phyloP scores from a whole-genome alignment of 2,797 vertebrate species.

The Poeciliopsis turneri region DNA sequence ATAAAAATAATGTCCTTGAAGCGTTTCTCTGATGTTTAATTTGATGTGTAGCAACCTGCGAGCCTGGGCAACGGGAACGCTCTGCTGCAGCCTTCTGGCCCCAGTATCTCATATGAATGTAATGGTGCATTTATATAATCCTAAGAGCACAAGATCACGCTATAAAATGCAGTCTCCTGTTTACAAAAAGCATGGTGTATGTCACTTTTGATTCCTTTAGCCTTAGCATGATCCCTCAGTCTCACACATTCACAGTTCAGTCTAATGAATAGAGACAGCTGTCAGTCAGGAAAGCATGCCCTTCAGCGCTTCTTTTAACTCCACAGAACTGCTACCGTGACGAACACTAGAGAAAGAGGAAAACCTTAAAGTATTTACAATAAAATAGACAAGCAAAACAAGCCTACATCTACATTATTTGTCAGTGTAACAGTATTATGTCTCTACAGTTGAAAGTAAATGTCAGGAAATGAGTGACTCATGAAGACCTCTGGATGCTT shows the following conservation, averaged over 20 bases:
- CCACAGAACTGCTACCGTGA: neutral
- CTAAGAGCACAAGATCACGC: slow-evolving; percentile 19
- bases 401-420: neutral
- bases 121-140: slow-evolving; percentile 29
- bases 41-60: slow-evolving; percentile 32
- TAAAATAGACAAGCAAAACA: neutral
- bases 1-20: slow-evolving; percentile 9
- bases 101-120: slow-evolving; percentile 31
- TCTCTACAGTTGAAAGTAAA: neutral
- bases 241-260: slow-evolving; percentile 14
- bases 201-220: slow-evolving; percentile 23
- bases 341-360: neutral
- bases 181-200: slow-evolving; percentile 15
- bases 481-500: neutral
- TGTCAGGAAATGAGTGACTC: neutral
- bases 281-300: slow-evolving; percentile 21
- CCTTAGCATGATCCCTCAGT: slow-evolving; percentile 12
- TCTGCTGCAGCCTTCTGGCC: slow-evolving; percentile 30
- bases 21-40: slow-evolving; percentile 32
- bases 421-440: neutral
- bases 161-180: slow-evolving; percentile 34
- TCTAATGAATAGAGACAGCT: slow-evolving; percentile 15
- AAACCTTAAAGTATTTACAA: neutral
- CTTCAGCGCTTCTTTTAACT: slow-evolving; percentile 5
- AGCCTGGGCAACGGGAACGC: slow-evolving; percentile 31